phyloP scores from a whole-genome alignment of 2,113 vertebrate genomes.

The Bufo gargarizans region DNA sequence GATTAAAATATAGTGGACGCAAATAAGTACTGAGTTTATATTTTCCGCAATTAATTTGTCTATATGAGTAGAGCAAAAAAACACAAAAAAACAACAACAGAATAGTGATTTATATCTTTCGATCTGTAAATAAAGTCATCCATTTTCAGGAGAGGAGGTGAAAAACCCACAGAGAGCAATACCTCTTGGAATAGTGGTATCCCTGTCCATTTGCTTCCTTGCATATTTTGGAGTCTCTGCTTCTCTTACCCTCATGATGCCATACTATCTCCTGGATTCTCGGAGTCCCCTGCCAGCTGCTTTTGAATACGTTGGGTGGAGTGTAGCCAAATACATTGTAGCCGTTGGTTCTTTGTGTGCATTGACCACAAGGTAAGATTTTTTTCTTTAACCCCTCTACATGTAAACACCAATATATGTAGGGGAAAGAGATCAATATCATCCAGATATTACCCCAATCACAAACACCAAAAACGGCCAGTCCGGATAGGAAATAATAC shows the following conservation, averaged over 20 bases:
- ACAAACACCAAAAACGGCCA: no score
- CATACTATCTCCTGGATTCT: slow-evolving; percentile 79
- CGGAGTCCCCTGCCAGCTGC: slow-evolving; percentile 80
- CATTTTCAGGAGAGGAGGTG: slow-evolving; percentile 81
- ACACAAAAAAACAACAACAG: no score
- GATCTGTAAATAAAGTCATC: background rate
- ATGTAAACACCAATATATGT: no score
- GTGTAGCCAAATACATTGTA: slow-evolving; percentile 72
- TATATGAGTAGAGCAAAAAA: no score
- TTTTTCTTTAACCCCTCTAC: no score
- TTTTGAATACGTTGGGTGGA: slow-evolving; percentile 81
- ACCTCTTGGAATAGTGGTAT: slow-evolving; percentile 79
- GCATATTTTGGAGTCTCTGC: slow-evolving; percentile 85
- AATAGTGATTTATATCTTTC: background rate
- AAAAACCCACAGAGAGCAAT: slow-evolving; percentile 83
- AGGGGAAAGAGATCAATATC: no score
- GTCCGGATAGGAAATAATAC: no score
- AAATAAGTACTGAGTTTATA: no score
- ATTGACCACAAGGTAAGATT: slow-evolving; percentile 66
- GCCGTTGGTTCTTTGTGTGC: slow-evolving; percentile 67
- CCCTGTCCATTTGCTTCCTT: slow-evolving; percentile 86
- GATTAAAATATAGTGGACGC: no score
- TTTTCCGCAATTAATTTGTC: no score
- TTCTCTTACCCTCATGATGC: slow-evolving; percentile 87
- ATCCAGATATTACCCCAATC: no score